These are phyloP conservation scores for Phalacrocorax pelagicus DNA, from an alignment of 2,113 vertebrate species.

Conservation along the genomic window DNA sequence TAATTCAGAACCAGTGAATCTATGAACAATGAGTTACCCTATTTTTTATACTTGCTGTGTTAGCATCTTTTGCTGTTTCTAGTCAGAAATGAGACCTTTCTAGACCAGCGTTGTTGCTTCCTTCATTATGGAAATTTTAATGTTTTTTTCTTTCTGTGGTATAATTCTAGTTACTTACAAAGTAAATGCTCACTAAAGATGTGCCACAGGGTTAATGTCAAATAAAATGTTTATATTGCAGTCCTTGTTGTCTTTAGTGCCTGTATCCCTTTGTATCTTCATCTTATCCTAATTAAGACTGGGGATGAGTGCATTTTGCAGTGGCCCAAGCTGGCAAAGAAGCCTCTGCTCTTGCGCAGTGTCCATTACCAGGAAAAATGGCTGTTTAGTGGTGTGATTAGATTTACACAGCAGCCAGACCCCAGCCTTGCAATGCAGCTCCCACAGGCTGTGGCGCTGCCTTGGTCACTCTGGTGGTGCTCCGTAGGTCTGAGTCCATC, in stretches of 20 bases:
- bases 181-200: not conserved
- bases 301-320: not conserved
- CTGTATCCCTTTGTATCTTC: not conserved
- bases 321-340: not conserved
- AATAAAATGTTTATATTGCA: not conserved
- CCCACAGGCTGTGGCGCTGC: not conserved
- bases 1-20: not conserved
- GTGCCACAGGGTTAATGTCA: not conserved
- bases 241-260: not conserved
- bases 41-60: not conserved
- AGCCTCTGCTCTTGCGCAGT: not conserved
- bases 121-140: not conserved
- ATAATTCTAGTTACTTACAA: not conserved
- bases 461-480: not conserved
- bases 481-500: not conserved
- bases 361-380: accelerated
- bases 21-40: not conserved
- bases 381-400: not conserved
- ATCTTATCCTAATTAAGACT: not conserved
- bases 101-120: not conserved
- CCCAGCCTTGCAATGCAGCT: not conserved
- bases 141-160: not conserved
- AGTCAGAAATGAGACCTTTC: not conserved
- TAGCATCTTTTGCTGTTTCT: not conserved
- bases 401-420: not conserved